Base-by-base conservation (phyloP, 2,888 invertebrate genomes). In the Lepidocyrtinus sp. region DNA sequence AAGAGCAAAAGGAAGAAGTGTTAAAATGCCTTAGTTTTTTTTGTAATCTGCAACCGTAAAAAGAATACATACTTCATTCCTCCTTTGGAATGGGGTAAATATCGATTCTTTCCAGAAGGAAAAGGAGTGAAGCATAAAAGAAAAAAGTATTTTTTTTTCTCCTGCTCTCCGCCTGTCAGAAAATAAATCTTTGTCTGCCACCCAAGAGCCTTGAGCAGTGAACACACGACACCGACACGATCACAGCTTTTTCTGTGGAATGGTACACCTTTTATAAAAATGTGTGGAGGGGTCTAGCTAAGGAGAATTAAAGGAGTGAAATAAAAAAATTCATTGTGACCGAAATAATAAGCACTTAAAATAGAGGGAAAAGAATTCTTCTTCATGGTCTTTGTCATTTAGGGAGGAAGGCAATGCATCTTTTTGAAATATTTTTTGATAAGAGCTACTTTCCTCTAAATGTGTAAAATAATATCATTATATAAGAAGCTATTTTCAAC, bases 161-260 rank as follows among this genome's bases (percentile, higher is more conserved):
- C 71, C 62, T 71, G 63, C 62, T 71, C 71, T 36, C 59, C 17
- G 71, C 36, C 36, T 71, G 71, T 71, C 71, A 71, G 71, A 71
- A 62, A 71, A 71, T 71, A 71, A 71, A 71, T 71, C 71, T 71
- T 71, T 71, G 71, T 71, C 71, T 71, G 36, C 36, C 36, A 36
- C 36, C 36, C 36, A 36, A 36, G 36, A 36, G 36, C 36, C 36
- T 36, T 36, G 36, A 36, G 36, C 36, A 36, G 36, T 36, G 36
- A 36, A 36, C 36, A 36, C 36, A 36, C 36, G 36, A 36, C 36
- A 36, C 36, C 36, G 36, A 36, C 36, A 36, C 36, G 36, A 12
- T 36, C 36, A 36, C 36, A 36, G 36, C 12, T 36, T n/a, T n/a
- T n/a, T n/a, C n/a, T n/a, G n/a, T n/a, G n/a, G 12, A 36, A 36